Evolutionary conservation across 2,113 vertebrate genomes (phyloP).

Genomic region (Maccullochella peelii): DNA sequence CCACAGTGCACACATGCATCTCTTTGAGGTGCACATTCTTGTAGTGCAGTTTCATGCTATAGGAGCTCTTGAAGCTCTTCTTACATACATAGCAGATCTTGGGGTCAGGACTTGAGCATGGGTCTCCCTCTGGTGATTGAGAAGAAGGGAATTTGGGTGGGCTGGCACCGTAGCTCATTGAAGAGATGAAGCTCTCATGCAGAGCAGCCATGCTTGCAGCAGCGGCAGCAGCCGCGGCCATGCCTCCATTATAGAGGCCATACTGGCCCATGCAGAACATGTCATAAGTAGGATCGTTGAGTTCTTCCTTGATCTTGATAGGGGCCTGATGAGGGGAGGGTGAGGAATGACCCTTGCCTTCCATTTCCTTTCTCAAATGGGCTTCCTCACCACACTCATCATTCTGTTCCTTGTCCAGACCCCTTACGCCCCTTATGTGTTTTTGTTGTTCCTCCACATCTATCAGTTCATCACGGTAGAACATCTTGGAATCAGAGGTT

Average conservation of each 20-base stretch:
- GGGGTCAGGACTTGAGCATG: slow-evolving; percentile 97
- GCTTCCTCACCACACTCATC: slow-evolving; percentile 73
- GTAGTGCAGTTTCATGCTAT: slow-evolving; percentile 99
- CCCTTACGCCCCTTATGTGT: slow-evolving; percentile 61
- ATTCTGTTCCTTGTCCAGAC: slow-evolving; percentile 76
- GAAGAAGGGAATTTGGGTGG: slow-evolving; percentile 95
- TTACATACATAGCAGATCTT: slow-evolving; percentile 99
- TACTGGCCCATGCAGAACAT: slow-evolving; percentile 99
- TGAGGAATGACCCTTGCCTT: slow-evolving; percentile 89
- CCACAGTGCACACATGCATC: slow-evolving; percentile 99
- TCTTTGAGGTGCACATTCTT: slow-evolving; percentile 99
- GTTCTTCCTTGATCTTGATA: slow-evolving; percentile 98
- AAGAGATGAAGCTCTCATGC: slow-evolving; percentile 95
- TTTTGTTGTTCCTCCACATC: slow-evolving; percentile 89
- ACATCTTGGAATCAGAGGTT: slow-evolving; percentile 94
- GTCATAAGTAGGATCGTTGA: slow-evolving; percentile 96
- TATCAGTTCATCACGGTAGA: slow-evolving; percentile 91
- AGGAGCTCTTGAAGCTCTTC: slow-evolving; percentile 99
- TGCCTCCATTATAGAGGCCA: slow-evolving; percentile 94
- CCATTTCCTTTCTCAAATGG: slow-evolving; percentile 85
- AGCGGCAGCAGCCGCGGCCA: slow-evolving; percentile 89
- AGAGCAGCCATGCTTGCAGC: slow-evolving; percentile 95
- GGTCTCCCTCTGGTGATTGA: slow-evolving; percentile 93
- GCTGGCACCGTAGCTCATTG: slow-evolving; percentile 94
- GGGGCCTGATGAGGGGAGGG: slow-evolving; percentile 89